These are phyloP conservation scores for Pomacea maculata DNA, from an alignment of 1,140 invertebrate species.

Conservation along the genomic window DNA sequence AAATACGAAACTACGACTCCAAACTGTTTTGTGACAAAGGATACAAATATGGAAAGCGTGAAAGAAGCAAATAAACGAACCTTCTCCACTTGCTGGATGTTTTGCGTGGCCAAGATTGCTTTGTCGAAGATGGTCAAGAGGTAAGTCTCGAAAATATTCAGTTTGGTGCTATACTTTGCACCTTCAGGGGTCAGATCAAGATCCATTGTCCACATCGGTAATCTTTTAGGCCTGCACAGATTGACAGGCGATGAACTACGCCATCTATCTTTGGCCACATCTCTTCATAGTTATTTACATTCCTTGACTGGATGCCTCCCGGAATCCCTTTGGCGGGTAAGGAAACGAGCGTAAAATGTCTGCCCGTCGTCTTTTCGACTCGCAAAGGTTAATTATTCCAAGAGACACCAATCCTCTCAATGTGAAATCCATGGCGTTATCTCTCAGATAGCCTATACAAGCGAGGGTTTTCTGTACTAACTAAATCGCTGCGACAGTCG, in stretches of 20 bases:
- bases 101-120: slow-evolving; percentile 72
- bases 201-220: neutral
- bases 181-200: neutral
- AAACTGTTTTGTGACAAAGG: neutral
- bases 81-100: slow-evolving; percentile 75
- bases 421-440: no score
- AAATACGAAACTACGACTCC: no score
- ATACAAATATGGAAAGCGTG: neutral
- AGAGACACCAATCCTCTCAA: no score
- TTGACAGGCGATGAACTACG: neutral
- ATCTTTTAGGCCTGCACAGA: neutral
- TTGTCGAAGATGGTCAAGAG: slow-evolving; percentile 73
- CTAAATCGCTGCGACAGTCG: no score
- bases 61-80: slow-evolving; percentile 30
- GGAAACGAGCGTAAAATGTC: no score
- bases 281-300: no score
- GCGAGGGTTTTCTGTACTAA: no score
- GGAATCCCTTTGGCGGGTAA: no score
- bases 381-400: no score
- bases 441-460: no score
- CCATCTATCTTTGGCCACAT: neutral
- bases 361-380: no score
- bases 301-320: no score
- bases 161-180: neutral
- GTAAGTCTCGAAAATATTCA: slow-evolving; percentile 57